These are phyloP conservation scores for Sprattus sprattus DNA, from an alignment of 2,113 vertebrate genomes.

Conservation along the genomic window DNA sequence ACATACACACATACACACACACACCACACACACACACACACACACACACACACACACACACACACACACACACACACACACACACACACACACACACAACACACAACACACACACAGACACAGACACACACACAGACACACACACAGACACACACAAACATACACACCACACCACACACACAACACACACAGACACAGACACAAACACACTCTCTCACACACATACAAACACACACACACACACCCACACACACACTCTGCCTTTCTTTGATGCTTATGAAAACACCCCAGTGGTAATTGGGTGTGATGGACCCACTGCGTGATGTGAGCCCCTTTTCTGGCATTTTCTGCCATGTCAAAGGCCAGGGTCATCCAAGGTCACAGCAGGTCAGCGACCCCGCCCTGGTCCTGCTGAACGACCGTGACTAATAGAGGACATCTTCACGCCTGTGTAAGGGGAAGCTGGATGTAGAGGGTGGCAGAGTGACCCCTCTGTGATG, in stretches of 20 bases:
- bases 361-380: constrained; percentile 60
- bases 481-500: constrained; percentile 42
- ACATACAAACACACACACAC: neutral
- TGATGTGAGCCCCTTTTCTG: neutral
- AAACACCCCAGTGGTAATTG: constrained; percentile 32
- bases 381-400: constrained; percentile 31
- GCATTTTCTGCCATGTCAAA: constrained; percentile 37
- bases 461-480: constrained; percentile 41
- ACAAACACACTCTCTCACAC: neutral
- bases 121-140: too few relatives aligned
- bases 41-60: too few relatives aligned
- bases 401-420: constrained; percentile 46
- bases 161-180: neutral
- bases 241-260: neutral
- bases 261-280: constrained; percentile 32
- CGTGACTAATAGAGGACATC: constrained; percentile 55
- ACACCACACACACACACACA: too few relatives aligned
- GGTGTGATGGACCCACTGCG: constrained; percentile 31
- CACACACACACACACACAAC: too few relatives aligned
- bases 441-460: constrained; percentile 47
- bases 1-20: too few relatives aligned
- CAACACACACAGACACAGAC: neutral
- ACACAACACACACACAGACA: too few relatives aligned
- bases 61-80: too few relatives aligned
- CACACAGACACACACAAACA: too few relatives aligned